phyloP scores from a whole-genome alignment of 2,113 vertebrate genomes.

The Lophochroa leadbeateri region DNA sequence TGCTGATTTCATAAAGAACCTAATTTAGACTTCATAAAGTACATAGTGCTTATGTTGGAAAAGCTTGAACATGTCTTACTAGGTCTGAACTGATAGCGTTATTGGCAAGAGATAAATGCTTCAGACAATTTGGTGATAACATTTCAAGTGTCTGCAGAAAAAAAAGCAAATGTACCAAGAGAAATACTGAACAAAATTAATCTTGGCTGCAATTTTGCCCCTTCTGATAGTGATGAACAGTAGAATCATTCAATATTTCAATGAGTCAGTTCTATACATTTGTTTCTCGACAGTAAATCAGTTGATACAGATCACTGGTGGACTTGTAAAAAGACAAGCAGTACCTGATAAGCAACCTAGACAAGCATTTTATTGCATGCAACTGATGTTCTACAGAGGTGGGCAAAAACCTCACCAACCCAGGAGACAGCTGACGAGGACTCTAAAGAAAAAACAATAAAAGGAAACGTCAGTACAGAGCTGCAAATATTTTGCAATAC shows the following conservation, averaged over 20 bases:
- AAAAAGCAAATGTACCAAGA: background rate
- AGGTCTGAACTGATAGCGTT: slow-evolving; percentile 7
- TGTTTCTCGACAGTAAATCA: background rate
- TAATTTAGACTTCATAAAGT: slow-evolving; percentile 45
- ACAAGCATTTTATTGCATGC: background rate
- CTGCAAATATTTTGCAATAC: background rate
- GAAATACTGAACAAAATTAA: slow-evolving; percentile 14
- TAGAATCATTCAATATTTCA: background rate
- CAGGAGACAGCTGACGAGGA: background rate
- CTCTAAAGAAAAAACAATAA: background rate
- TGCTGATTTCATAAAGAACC: slow-evolving; percentile 36
- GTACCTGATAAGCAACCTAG: background rate
- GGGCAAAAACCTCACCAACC: background rate
- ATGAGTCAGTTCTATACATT: background rate
- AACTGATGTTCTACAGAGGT: background rate
- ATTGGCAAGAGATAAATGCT: slow-evolving; percentile 57
- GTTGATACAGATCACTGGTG: background rate
- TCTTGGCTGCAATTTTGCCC: background rate
- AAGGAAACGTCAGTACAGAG: background rate
- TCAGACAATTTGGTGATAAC: slow-evolving; percentile 27
- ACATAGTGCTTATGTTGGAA: background rate
- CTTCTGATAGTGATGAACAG: background rate
- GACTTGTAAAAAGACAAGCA: background rate
- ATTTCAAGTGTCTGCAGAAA: slow-evolving; percentile 29
- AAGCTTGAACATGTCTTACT: slow-evolving; percentile 51